These are phyloP conservation scores for Marcusenius ussheri DNA, from an alignment of 2,113 vertebrate genomes.

Conservation along the genomic window DNA sequence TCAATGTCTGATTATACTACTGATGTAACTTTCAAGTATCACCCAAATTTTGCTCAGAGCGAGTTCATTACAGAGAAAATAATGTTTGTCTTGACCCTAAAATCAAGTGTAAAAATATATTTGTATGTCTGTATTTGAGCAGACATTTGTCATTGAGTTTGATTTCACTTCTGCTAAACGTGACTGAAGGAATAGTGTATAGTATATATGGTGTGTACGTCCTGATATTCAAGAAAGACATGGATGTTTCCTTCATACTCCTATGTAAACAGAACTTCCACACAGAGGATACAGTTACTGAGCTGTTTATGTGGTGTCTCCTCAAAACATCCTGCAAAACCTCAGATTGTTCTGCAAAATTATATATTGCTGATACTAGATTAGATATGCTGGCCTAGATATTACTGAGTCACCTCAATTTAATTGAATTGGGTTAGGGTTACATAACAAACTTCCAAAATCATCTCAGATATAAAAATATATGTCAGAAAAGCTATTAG, in stretches of 20 bases:
- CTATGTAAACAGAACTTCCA: neutral
- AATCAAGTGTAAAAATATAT: neutral
- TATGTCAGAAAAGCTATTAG: neutral
- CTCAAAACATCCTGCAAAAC: neutral
- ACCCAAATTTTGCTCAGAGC: neutral
- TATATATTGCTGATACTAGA: neutral
- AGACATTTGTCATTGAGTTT: neutral
- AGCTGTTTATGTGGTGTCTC: neutral
- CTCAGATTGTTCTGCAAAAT: neutral
- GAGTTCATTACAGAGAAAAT: neutral
- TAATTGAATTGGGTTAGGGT: neutral
- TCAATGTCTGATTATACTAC: neutral
- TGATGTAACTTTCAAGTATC: neutral
- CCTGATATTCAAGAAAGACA: neutral
- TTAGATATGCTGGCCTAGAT: neutral
- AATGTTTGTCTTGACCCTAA: neutral
- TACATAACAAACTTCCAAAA: neutral
- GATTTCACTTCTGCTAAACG: neutral
- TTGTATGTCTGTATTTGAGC: neutral
- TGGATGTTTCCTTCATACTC: neutral
- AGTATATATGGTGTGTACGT: neutral
- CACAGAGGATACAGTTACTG: neutral
- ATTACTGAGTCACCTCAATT: neutral
- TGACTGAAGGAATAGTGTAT: neutral
- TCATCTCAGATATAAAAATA: neutral